Base-by-base conservation (phyloP, 1,140 invertebrate genomes). In the Trichonephila inaurata region DNA sequence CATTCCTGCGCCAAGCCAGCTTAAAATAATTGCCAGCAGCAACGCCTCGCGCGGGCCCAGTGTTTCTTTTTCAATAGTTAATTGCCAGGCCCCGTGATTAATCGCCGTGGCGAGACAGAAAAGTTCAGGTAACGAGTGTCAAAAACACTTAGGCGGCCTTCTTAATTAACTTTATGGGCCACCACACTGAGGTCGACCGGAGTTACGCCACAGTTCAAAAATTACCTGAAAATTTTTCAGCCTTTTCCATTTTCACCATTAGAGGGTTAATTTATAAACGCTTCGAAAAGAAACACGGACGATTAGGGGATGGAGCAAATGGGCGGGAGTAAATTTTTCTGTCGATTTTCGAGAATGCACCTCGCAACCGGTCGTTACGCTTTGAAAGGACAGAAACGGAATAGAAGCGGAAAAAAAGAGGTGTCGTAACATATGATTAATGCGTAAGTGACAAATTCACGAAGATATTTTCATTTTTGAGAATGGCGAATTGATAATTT, bases 111-210 rank as follows among this genome's bases (percentile, higher is more conserved):
- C 28, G 64, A 77, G 72, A 77, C 72, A 28, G 28, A 18, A 40
- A 81, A 72, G 33, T 90, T 90, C 89, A 62, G 82, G 40, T 81
- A 81, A 90, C 64, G 69, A 90, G 58, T 61, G 89, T 90, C 69
- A 90, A 81, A 90, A 90, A 90, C 69, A 90, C 72, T 89, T 89
- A 88, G 51, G 66, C 66, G 40, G 72, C 66, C 51, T 90, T 81
- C 89, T 58, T 61, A 90, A 90, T 90, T 90, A 90, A 90, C 89
- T 90, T 90, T 58, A 90, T 90, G 89, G 61, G 51, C 85, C 58
- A 87, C 16, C 28, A 69, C 40, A 64, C 66, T 16, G 33, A 16
- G 72, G 72, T 85, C 40, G 62, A 66, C 40, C 10, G 51, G 51
- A 51, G 51, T 51, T 51, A 51, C 51, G 51, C 51, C 51, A 33